These are phyloP conservation scores for Drosophila ezoana DNA, from an alignment of 2,888 invertebrate species.

Conservation along the genomic window DNA sequence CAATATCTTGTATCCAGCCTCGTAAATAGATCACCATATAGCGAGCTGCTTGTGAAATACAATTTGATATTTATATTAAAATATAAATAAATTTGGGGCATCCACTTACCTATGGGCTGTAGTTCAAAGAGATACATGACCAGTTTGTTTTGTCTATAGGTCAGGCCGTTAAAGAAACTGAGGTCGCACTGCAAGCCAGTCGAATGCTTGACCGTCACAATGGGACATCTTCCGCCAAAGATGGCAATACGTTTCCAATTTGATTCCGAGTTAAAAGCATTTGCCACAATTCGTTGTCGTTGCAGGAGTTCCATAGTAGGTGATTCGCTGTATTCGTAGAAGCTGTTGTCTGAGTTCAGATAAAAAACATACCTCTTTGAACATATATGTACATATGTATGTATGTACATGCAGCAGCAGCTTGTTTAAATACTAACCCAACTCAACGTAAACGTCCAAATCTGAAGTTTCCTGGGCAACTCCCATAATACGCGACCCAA, in stretches of 20 bases:
- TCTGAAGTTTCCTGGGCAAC: slow-evolving; percentile 13
- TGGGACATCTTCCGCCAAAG: background rate
- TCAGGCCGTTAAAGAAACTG: slow-evolving; percentile 1
- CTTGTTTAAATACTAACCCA: slow-evolving; percentile 8
- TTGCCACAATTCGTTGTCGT: background rate
- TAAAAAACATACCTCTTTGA: background rate
- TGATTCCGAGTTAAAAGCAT: background rate
- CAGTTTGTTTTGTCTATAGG: slow-evolving; percentile 25
- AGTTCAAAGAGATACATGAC: slow-evolving; percentile 34
- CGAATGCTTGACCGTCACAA: slow-evolving; percentile 4
- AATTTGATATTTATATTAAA: too few species aligned
- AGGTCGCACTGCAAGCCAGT: slow-evolving; percentile 18
- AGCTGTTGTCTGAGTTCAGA: slow-evolving; percentile 10
- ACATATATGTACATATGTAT: too few species aligned
- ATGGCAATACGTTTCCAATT: background rate
- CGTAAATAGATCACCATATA: slow-evolving; percentile 35
- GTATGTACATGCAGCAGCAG: too few species aligned
- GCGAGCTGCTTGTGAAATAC: slow-evolving; percentile 22
- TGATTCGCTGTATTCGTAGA: background rate
- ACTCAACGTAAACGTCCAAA: slow-evolving; percentile 29
- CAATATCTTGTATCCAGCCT: slow-evolving; percentile 4
- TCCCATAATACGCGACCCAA: slow-evolving; percentile 38
- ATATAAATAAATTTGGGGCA: too few species aligned
- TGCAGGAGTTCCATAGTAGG: fast-evolving
- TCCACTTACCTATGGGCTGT: slow-evolving; percentile 36